phyloP scores from a whole-genome alignment of 2,113 vertebrate species.

The Ochotona princeps region DNA sequence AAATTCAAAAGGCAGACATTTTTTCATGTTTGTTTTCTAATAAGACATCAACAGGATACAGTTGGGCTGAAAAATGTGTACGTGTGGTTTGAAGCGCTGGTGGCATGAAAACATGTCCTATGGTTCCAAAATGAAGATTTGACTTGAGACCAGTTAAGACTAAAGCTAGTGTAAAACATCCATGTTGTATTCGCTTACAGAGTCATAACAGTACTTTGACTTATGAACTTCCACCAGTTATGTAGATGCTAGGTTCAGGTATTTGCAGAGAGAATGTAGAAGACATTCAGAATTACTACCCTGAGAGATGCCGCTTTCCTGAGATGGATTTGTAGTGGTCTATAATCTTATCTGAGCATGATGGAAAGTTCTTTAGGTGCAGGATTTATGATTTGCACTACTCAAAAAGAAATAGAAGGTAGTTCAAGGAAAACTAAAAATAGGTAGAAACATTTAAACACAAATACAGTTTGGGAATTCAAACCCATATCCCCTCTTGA shows the following conservation, averaged over 20 bases:
- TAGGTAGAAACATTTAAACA: constrained; percentile 4
- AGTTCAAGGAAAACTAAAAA: constrained; percentile 15
- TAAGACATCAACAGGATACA: not conserved
- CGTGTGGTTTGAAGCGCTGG: not conserved
- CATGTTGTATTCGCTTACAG: not conserved
- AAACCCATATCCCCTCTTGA: constrained; percentile 19
- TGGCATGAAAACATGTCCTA: not conserved
- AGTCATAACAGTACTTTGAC: not conserved
- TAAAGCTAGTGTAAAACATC: constrained; percentile 18
- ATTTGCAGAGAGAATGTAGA: not conserved
- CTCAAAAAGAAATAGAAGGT: constrained; percentile 2
- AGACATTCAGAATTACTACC: not conserved
- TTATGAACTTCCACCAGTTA: not conserved
- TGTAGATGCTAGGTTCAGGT: not conserved
- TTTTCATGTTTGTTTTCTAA: not conserved
- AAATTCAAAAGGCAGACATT: constrained; percentile 27
- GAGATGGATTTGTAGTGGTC: not conserved
- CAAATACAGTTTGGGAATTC: not conserved
- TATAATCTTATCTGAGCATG: not conserved
- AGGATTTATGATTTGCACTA: not conserved
- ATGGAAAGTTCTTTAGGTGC: not conserved
- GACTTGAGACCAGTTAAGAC: not conserved
- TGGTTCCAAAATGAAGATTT: constrained; percentile 36
- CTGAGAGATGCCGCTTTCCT: constrained; percentile 36
- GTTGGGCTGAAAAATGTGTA: not conserved